Base-by-base conservation (phyloP, 2,113 vertebrate genomes). In the Smithornis capensis region DNA sequence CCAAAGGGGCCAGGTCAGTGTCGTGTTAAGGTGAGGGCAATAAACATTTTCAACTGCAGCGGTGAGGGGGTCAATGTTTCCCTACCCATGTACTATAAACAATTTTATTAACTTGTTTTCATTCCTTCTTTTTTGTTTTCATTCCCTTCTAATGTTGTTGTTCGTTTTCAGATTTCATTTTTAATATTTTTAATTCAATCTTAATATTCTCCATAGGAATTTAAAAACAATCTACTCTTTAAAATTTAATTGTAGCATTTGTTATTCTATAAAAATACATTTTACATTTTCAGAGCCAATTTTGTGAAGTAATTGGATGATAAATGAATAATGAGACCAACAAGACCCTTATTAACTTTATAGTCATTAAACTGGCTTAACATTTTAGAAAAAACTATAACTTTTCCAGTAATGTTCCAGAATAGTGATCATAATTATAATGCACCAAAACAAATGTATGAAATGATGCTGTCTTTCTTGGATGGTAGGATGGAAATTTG, bases 201-300 rank as follows among this genome's bases (percentile, higher is more conserved):
- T 95, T 93, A 96, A 90, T 96, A 88, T 74, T 47, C 68, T 93
- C 90, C 85, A 73, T 55, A 94, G 83, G 87, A 95, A 94, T 94
- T 92, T 80, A 12, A 91, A 95, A 97, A 96, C 92, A 94, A 86
- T 78, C 44, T 71, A 86, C 76, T 88, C 78, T 88, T 85, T 77
- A 90, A 92, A 90, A 80, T 29, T 63, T 74, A 80, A 81, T 88
- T 88, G 75, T 52, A 88, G 31, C 12, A 14, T 92, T 90, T 83
- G 78, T 90, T 95, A 88, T 90, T 70, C 75, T 73, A 80, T 52
- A 86, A 94, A 95, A 95, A 93, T 44, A 68, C 5, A 71, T 90
- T 85, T 86, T 78, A 71, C 24, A 70, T 93, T 94, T 95, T 92
- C 79, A 80, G 71, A 96, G 70, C 60, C 67, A 71, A 77, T 94